These are phyloP conservation scores for Anticlea derivata DNA, from an alignment of 2,888 invertebrate genomes.

Conservation along the genomic window DNA sequence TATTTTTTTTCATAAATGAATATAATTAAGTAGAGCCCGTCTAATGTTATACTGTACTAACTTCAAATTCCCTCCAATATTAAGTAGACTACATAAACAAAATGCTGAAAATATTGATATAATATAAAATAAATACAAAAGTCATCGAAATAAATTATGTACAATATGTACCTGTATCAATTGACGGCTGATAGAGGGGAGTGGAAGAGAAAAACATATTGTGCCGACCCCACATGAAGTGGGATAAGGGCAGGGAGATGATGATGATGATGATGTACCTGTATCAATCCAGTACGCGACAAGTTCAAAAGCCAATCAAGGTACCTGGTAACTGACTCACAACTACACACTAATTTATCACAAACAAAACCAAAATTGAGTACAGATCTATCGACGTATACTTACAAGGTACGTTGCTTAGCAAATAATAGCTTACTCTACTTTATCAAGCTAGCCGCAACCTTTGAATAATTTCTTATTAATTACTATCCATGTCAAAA, in stretches of 20 bases:
- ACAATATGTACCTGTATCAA: constrained; percentile 9
- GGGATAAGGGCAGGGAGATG: too few relatives aligned
- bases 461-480: constrained; percentile 12
- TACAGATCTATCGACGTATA: constrained; percentile 7
- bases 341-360: constrained; percentile 14
- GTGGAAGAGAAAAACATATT: too few relatives aligned
- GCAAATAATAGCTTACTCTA: constrained; percentile 16
- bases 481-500: constrained; percentile 8
- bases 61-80: too few relatives aligned
- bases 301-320: constrained; percentile 14
- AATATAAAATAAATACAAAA: too few relatives aligned
- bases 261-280: too few relatives aligned
- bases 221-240: too few relatives aligned
- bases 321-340: constrained; percentile 16
- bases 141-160: not conserved
- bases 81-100: not conserved
- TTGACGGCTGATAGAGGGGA: too few relatives aligned
- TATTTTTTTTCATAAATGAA: too few relatives aligned
- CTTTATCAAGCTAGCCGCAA: constrained; percentile 22
- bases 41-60: too few relatives aligned
- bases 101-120: not conserved
- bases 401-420: constrained; percentile 8
- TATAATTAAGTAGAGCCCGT: too few relatives aligned
- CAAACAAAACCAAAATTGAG: constrained; percentile 16
- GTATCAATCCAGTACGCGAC: not conserved